Percentiles rank a stretch among this genome's conserved stretches.
phyloP scores from a whole-genome alignment of 2,113 vertebrate species.

The Mustela nigripes region DNA sequence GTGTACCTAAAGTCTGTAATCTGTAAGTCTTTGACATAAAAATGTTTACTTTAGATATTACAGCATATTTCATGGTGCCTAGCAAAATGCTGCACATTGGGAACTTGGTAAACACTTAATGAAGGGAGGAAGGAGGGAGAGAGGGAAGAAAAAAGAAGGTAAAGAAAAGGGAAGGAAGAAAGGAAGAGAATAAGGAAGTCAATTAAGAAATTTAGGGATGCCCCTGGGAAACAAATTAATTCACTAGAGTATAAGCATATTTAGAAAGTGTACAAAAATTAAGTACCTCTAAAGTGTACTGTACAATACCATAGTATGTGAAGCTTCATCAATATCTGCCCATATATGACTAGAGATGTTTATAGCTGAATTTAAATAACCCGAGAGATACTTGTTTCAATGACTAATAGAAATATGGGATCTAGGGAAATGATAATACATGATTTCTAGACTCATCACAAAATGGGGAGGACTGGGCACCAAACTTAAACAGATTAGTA shows the following conservation, averaged over 20 bases:
- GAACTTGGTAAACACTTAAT: neutral
- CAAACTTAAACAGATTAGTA: neutral
- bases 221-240: neutral
- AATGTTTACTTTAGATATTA: neutral
- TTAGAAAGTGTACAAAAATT: neutral
- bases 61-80: neutral
- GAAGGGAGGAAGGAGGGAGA: neutral
- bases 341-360: neutral
- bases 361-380: neutral
- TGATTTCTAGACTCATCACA: neutral
- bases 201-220: conserved; percentile 24
- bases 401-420: neutral
- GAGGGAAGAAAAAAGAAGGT: neutral
- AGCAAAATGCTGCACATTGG: neutral
- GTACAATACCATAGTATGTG: neutral
- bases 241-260: neutral
- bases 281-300: neutral
- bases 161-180: neutral
- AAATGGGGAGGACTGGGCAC: neutral
- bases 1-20: neutral
- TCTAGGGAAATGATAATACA: neutral
- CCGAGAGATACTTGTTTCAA: neutral
- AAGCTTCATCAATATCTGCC: neutral
- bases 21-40: conserved; percentile 5
- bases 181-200: neutral